Conservation (phyloP, 2,113 vertebrate genomes). For the Zapus hudsonius region DNA sequence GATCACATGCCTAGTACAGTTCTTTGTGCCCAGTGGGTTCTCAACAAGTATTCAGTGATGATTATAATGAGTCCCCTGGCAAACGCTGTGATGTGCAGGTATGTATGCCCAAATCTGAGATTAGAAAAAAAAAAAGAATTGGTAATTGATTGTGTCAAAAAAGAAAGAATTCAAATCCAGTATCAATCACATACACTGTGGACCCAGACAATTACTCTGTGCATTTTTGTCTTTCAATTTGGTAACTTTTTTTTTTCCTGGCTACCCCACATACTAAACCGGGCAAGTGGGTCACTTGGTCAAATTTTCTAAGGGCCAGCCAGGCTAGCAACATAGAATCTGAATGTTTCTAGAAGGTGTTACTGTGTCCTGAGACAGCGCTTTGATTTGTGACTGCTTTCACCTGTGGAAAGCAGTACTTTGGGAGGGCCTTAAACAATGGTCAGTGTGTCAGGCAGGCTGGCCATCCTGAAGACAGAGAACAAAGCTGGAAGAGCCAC, state of each 20-base stretch:
- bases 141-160: slow-evolving; percentile 53
- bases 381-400: neutral
- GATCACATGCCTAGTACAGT: slow-evolving; percentile 64
- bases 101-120: slow-evolving; percentile 63
- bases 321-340: neutral
- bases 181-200: slow-evolving; percentile 52
- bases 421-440: neutral
- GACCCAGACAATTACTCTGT: slow-evolving; percentile 32
- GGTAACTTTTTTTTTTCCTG: neutral
- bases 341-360: slow-evolving; percentile 36
- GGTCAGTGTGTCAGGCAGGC: neutral
- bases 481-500: neutral
- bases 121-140: slow-evolving; percentile 55
- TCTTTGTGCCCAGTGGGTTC: slow-evolving; percentile 68
- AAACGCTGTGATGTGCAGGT: slow-evolving; percentile 65
- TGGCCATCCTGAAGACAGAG: neutral
- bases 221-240: slow-evolving; percentile 45
- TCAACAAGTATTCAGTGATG: slow-evolving; percentile 78
- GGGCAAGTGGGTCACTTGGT: slow-evolving; percentile 17
- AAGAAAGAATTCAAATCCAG: slow-evolving; percentile 41
- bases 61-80: slow-evolving; percentile 74
- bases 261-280: neutral
- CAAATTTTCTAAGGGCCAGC: slow-evolving; percentile 46
- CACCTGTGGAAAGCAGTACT: neutral
- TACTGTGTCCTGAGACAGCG: neutral